Evolutionary conservation across 1,140 invertebrate genomes (phyloP), one percentile per base, ranked within the genome.

Genomic region (Pachyrhynchus sulphureomaculatus): DNA sequence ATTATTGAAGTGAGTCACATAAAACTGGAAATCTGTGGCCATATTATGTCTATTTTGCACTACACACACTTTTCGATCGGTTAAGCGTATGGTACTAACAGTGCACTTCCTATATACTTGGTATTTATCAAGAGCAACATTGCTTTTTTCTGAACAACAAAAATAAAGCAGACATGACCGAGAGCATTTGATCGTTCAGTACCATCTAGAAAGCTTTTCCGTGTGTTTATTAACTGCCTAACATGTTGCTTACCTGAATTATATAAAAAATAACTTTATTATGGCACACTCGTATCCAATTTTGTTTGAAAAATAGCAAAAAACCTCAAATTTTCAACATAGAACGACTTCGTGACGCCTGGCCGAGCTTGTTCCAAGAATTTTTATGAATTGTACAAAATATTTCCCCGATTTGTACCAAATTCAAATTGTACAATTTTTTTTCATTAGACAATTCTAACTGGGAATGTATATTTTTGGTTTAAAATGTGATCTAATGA

Each of bases 21-120:
- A 70, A 66, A 71, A 74, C 64, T 74, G 70, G 71, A 72, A 71
- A 68, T 71, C 69, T 64, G 64, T 68, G 60, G 68, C 58, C 68
- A 70, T 70, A 36, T 44, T 66, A 42, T 12, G 17, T 4, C 26
- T 5, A 59, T 48, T 57, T 42, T 26, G 20, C 60, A 37, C 23
- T 44, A 39, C 41, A 58, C 32, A 45, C 60, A 55, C 56, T 62
- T 44, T 53, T 37, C 64, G 48, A 62, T 53, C 55, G 53, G 59
- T 59, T 55, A 54, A 37, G 63, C 53, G 54, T 62, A 49, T 53
- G 55, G 53, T 53, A 67, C 66, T 67, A 64, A 34, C 62, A 21
- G 62, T 45, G 33, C 48, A 55, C 62, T 64, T 64, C 65, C 57
- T 63, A 49, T 47, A 47, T 18, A 62, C 67, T 58, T 51, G 45